A percentile compares a stretch with the other conserved stretches of the same genome.
phyloP scores from a whole-genome alignment of 1,140 invertebrate genomes.

The Riptortus pedestris region DNA sequence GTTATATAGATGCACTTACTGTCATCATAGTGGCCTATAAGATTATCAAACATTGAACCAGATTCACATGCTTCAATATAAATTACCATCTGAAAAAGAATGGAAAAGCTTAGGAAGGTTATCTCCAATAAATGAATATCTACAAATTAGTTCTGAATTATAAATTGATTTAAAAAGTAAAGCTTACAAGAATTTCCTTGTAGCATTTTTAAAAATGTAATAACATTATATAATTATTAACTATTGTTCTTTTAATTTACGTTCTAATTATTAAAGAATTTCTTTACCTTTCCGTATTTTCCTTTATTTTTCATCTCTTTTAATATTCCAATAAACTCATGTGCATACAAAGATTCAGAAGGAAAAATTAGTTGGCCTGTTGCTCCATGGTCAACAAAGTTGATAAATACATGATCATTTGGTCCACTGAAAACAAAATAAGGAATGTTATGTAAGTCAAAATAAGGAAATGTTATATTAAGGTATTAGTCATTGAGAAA shows the following conservation, averaged over 20 bases:
- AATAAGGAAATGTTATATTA: no score
- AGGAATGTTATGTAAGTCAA: no score
- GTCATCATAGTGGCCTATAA: not conserved
- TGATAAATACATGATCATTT: constrained; percentile 51
- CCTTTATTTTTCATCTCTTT: not conserved
- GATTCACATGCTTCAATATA: constrained; percentile 21
- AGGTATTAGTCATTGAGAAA: no score
- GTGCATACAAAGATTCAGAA: constrained; percentile 33
- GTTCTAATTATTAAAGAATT: not conserved
- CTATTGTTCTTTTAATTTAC: not conserved
- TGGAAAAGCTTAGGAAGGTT: not conserved
- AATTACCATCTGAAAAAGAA: constrained; percentile 7
- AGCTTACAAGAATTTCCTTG: not conserved
- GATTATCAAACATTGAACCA: constrained; percentile 19
- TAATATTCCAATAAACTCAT: constrained; percentile 29
- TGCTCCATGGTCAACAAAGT: constrained; percentile 56
- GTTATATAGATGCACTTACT: not conserved
- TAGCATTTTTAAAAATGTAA: not conserved
- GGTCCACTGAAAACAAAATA: not conserved
- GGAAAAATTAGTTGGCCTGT: constrained; percentile 49
- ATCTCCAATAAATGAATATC: not conserved
- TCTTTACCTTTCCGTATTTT: not conserved
- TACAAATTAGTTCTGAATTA: no score
- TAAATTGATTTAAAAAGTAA: not conserved
- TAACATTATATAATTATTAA: not conserved